Conservation (phyloP, 2,797 vertebrate genomes). For the Tachyglossus aculeatus region DNA sequence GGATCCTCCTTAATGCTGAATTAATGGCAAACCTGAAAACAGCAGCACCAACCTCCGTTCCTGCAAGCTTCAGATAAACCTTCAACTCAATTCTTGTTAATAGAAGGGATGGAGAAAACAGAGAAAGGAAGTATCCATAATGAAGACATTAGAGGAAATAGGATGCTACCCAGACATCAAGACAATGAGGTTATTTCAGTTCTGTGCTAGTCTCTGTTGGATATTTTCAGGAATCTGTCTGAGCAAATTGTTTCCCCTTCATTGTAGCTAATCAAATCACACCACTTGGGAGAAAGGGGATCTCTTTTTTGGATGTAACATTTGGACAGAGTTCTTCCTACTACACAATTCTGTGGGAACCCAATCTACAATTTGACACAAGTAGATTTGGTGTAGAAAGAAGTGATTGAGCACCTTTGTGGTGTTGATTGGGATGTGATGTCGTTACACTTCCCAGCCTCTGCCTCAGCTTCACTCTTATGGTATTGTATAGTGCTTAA, state of each 20-base stretch:
- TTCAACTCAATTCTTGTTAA: constrained; percentile 47
- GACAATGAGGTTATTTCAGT: constrained; percentile 55
- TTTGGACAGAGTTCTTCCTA: too few relatives aligned
- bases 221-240: constrained; percentile 27
- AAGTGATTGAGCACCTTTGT: too few relatives aligned
- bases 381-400: too few relatives aligned
- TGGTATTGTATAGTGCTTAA: too few relatives aligned
- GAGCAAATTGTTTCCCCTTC: constrained; percentile 28
- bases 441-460: too few relatives aligned
- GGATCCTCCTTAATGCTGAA: constrained; percentile 70
- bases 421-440: too few relatives aligned
- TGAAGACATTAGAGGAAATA: constrained; percentile 61
- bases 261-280: constrained; percentile 38
- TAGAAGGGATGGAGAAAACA: constrained; percentile 42
- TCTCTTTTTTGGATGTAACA: too few relatives aligned
- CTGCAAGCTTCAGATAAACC: constrained; percentile 64
- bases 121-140: constrained; percentile 38
- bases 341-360: too few relatives aligned
- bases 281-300: constrained; percentile 21
- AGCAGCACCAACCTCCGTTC: constrained; percentile 57
- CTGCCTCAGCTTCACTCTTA: too few relatives aligned
- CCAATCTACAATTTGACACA: too few relatives aligned
- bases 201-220: constrained; percentile 43
- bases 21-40: constrained; percentile 71
- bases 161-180: constrained; percentile 33